Conservation (phyloP, 2,113 vertebrate species). For the Tinamus guttatus region DNA sequence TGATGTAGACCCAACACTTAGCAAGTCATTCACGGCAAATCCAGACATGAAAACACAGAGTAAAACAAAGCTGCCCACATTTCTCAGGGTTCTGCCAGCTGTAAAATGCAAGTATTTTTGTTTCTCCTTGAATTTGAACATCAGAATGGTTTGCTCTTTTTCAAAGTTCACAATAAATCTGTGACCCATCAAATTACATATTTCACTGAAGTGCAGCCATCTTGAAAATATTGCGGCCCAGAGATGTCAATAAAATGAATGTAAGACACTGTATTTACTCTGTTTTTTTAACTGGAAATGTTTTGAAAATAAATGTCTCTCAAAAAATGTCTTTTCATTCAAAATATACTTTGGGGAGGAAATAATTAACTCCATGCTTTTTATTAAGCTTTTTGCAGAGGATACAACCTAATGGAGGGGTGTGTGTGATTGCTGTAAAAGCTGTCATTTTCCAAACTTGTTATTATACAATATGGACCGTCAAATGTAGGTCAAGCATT, state of each 20-base stretch:
- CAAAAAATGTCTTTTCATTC: neutral
- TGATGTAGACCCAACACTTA: neutral
- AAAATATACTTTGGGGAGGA: neutral
- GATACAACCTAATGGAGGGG: neutral
- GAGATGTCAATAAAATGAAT: neutral
- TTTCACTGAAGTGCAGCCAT: conserved; percentile 18
- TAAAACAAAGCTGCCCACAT: neutral
- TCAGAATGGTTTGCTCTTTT: neutral
- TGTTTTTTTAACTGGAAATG: neutral
- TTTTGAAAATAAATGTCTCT: conserved; percentile 13
- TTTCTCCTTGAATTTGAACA: conserved; percentile 4
- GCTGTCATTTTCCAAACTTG: neutral
- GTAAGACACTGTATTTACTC: neutral
- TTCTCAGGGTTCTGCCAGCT: neutral
- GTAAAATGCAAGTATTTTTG: neutral
- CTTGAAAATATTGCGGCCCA: neutral
- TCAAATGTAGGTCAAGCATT: conserved; percentile 62
- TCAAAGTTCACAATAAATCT: neutral
- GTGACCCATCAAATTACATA: neutral
- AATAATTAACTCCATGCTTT: neutral
- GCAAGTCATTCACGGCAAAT: neutral
- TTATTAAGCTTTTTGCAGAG: neutral
- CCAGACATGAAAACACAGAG: neutral
- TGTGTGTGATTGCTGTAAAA: neutral
- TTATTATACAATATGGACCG: conserved; percentile 49